Conservation (phyloP, 2,797 vertebrate species). For the Vespertilio murinus region DNA sequence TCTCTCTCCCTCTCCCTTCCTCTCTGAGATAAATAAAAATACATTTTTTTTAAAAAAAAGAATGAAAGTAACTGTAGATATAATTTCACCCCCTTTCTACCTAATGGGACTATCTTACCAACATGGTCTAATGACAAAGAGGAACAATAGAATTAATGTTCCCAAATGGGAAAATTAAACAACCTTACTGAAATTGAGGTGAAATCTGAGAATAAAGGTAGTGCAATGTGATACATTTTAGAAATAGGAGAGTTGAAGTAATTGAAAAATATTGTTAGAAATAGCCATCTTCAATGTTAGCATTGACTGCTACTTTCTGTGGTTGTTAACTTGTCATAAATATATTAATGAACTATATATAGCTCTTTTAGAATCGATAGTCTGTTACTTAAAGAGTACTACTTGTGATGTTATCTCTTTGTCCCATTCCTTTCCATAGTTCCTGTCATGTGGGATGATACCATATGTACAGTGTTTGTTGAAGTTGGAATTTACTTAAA, state of each 20-base stretch:
- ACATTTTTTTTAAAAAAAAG: neutral
- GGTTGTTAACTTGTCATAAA: neutral
- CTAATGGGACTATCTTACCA: neutral
- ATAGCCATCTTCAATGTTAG: neutral
- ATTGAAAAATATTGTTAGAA: slow-evolving; percentile 28
- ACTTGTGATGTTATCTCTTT: neutral
- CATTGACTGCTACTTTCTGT: neutral
- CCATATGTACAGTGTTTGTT: neutral
- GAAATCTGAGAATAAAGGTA: neutral
- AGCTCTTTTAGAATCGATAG: neutral
- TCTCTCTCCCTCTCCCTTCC: too few relatives aligned
- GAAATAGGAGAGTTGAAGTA: neutral
- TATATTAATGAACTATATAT: neutral
- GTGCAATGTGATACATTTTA: neutral
- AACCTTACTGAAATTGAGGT: neutral
- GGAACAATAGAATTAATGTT: neutral
- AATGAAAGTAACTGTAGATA: neutral
- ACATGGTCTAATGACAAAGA: neutral
- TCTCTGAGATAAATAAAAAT: too few relatives aligned
- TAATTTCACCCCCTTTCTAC: neutral
- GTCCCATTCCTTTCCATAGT: neutral
- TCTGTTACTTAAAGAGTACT: neutral
- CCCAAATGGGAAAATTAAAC: neutral
- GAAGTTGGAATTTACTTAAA: neutral
- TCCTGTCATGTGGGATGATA: neutral